Base-by-base conservation (phyloP, 2,888 invertebrate genomes). In the Drosophila quinaria region DNA sequence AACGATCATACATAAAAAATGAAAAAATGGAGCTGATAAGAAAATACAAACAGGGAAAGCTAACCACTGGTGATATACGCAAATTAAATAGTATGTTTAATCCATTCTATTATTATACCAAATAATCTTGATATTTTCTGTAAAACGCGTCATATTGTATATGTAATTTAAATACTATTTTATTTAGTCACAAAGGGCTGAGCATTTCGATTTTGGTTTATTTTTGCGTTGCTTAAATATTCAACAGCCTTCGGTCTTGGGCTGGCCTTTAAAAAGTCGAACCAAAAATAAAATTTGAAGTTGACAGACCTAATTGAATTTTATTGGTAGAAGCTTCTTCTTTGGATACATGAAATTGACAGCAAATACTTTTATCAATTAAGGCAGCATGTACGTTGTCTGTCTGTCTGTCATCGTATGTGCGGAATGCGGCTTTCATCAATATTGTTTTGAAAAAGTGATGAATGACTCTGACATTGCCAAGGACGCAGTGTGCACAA, bases 1-100 rank as follows among this genome's bases (percentile, higher is more conserved):
- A 55, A 37, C 5, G 3, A 44, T 8, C 4, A 11, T 10, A 29
- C 4, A 49, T 13, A 59, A 51, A 64, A 52, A 47, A 82, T 85
- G 82, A 70, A 10, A 78, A 39, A 63, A 92, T 92, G 91, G 91
- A 91, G 77, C 74, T 92, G 89, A 92, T 91, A 80, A 87, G 41
- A 55, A 91, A 87, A 67, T 91, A 90, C 63, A 87, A 90, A 71
- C 78, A 92, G 69, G 74, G 91, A 56, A 87, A 83, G 56, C 56
- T 92, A 58, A 90, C 87, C 65, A 86, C 77, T 50, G 79, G 71
- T 66, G 89, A 91, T 79, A 74, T 91, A 55, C 79, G 84, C 58
- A 79, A 70, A 29, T 58, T 91, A 13, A 92, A 91, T 69, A 75
- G 91, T 91, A 91, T 58, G 91, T 90, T 71, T 49, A 11, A 35